A percentile compares a stretch with the other conserved stretches of the same genome.
Evolutionary conservation across 2,113 vertebrate species (phyloP).

Genomic region (Ceratotherium simum): DNA sequence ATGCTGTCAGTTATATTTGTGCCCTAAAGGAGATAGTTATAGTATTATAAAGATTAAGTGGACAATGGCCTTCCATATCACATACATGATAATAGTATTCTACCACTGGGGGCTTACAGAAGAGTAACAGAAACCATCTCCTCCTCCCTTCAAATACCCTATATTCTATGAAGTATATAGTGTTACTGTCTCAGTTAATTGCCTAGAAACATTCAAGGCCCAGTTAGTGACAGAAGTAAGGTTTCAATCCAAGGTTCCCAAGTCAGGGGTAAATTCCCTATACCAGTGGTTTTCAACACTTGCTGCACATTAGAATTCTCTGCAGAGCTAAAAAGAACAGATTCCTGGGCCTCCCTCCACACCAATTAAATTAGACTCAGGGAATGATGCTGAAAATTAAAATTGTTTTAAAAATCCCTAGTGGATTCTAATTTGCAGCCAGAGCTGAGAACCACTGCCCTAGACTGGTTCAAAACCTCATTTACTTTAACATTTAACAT

Average conservation of each 20-base stretch:
- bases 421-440: background rate
- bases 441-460: background rate
- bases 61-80: background rate
- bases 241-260: background rate
- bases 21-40: background rate
- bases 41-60: background rate
- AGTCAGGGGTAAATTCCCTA: background rate
- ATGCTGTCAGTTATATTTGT: background rate
- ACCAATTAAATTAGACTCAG: constrained; percentile 40
- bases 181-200: background rate
- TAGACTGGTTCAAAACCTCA: background rate
- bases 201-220: background rate
- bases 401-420: constrained; percentile 2
- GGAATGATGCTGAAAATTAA: background rate
- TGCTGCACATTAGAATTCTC: background rate
- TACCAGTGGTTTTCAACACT: background rate
- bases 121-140: background rate
- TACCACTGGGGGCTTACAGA: background rate
- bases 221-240: background rate
- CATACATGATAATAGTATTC: background rate
- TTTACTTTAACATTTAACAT: background rate
- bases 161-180: background rate
- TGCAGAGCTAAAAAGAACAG: constrained; percentile 28
- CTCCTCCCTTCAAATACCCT: background rate
- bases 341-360: background rate